Conservation (phyloP, 2,113 vertebrate genomes). For the Albula glossodonta region DNA sequence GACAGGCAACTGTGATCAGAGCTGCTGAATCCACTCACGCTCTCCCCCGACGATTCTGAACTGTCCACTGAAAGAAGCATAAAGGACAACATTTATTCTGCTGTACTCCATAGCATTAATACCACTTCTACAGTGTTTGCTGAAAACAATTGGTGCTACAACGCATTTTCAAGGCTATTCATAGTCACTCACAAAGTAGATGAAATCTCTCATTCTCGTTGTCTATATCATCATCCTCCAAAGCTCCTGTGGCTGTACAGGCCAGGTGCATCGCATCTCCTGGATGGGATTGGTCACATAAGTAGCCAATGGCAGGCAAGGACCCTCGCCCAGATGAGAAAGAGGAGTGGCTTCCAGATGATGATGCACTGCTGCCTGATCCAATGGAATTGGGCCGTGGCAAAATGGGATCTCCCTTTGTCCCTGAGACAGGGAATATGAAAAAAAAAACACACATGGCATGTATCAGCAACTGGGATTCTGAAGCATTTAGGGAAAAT, state of each 20-base stretch:
- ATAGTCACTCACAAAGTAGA: constrained; percentile 62
- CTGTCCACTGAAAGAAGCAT: constrained; percentile 64
- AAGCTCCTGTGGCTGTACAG: constrained; percentile 46
- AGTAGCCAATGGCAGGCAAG: constrained; percentile 55
- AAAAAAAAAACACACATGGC: no score
- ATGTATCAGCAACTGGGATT: constrained; percentile 45
- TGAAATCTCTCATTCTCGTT: constrained; percentile 63
- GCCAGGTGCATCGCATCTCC: constrained; percentile 40
- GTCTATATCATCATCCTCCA: constrained; percentile 69
- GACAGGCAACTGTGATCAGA: constrained; percentile 66
- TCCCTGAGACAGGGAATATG: constrained; percentile 5
- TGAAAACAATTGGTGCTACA: no score
- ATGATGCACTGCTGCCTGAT: constrained; percentile 67
- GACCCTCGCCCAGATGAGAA: constrained; percentile 70
- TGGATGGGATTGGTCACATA: constrained; percentile 47
- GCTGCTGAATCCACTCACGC: constrained; percentile 70
- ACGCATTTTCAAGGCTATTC: neutral
- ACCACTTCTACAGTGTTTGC: no score
- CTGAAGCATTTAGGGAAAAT: constrained; percentile 37
- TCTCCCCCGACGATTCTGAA: constrained; percentile 72
- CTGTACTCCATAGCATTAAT: no score
- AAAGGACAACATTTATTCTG: neutral
- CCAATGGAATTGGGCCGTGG: constrained; percentile 60
- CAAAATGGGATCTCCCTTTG: constrained; percentile 40
- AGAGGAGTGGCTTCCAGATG: constrained; percentile 69